Evolutionary conservation across 2,888 invertebrate genomes (phyloP).

Genomic region (Zygogramma bicolorata): DNA sequence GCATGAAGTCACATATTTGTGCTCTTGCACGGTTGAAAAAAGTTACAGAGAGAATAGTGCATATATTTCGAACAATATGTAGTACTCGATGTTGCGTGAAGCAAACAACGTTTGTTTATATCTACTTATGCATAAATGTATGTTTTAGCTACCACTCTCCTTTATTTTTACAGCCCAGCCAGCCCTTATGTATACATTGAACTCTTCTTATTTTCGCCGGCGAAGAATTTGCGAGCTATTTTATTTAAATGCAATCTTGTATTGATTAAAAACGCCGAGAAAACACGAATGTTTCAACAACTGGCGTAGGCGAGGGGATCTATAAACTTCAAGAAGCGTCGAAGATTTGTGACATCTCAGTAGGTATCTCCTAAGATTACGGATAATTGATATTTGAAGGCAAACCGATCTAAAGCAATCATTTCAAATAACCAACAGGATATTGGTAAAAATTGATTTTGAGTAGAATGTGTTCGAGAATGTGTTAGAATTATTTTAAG

Average conservation of each 20-base stretch:
- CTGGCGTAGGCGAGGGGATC: slow-evolving; percentile 24
- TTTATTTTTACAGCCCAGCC: slow-evolving; percentile 24
- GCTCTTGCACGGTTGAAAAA: background rate
- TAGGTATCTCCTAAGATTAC: background rate
- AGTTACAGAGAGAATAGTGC: slow-evolving; percentile 19
- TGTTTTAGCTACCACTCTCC: slow-evolving; percentile 30
- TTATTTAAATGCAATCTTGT: slow-evolving; percentile 62
- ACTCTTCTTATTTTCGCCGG: slow-evolving; percentile 48
- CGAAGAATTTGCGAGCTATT: slow-evolving; percentile 59
- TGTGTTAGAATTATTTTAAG: too few species aligned
- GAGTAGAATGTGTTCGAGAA: too few species aligned
- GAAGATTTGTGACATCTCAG: background rate
- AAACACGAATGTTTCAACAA: slow-evolving; percentile 61
- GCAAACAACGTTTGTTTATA: slow-evolving; percentile 48
- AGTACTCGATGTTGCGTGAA: slow-evolving; percentile 55
- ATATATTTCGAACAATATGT: slow-evolving; percentile 48
- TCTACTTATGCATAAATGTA: slow-evolving; percentile 53
- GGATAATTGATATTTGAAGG: too few species aligned
- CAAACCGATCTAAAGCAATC: too few species aligned
- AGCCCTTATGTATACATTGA: slow-evolving; percentile 29
- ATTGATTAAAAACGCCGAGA: slow-evolving; percentile 61
- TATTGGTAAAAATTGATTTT: too few species aligned
- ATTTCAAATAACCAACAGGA: too few species aligned
- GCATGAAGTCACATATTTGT: background rate
- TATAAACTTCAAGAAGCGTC: background rate